Percentiles rank a stretch among this genome's conserved stretches.
Conservation (phyloP, 2,113 vertebrate genomes). For the Thamnophis sirtalis region DNA sequence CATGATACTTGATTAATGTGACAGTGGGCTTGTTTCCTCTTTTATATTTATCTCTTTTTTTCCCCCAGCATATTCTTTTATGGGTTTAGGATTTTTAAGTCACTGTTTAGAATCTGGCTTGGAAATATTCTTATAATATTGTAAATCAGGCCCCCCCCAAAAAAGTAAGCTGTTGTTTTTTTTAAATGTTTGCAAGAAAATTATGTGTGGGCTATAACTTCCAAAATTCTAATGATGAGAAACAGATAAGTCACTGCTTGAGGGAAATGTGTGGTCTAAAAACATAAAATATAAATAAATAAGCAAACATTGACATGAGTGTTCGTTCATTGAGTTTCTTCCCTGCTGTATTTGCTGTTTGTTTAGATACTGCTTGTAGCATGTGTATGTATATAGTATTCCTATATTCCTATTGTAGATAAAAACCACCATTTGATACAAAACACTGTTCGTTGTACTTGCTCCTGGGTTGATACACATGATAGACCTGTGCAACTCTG, state of each 20-base stretch:
- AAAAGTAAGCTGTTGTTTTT: neutral
- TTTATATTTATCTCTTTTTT: neutral
- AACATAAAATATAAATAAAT: neutral
- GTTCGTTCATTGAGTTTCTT: too few species aligned
- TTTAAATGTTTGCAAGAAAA: neutral
- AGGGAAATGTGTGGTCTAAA: neutral
- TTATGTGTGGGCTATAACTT: neutral
- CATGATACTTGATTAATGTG: neutral
- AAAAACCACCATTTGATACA: too few species aligned
- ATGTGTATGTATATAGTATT: too few species aligned
- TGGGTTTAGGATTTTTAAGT: neutral
- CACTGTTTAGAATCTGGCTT: neutral
- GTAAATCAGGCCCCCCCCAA: neutral
- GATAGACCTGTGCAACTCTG: too few species aligned
- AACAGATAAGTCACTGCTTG: neutral
- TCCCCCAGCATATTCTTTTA: too few species aligned
- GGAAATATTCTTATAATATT: neutral
- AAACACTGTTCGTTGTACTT: too few species aligned
- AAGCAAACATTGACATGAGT: neutral
- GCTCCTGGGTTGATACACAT: too few species aligned
- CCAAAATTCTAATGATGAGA: neutral
- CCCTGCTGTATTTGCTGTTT: too few species aligned
- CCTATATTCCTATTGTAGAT: too few species aligned
- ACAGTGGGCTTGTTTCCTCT: neutral
- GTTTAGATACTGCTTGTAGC: too few species aligned